Percentiles rank a stretch among this genome's conserved stretches.
Conservation (phyloP, 1,140 invertebrate genomes). For the Lethocerus indicus region DNA sequence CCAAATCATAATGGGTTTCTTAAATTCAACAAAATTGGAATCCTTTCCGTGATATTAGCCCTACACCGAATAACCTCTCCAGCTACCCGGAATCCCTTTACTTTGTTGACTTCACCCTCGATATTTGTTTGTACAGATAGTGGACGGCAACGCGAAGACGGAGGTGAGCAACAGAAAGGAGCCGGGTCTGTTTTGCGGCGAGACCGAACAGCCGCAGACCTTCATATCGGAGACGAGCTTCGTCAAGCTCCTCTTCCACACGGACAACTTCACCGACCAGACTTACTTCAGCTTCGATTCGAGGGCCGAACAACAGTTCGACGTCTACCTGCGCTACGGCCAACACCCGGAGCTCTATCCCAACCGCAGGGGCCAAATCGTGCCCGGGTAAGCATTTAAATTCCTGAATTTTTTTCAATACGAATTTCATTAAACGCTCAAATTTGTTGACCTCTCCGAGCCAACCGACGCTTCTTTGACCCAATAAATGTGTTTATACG, state of each 20-base stretch:
- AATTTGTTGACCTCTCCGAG: too few species aligned
- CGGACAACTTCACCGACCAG: slow-evolving; percentile 83
- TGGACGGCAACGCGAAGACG: slow-evolving; percentile 69
- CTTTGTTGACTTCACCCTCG: neutral
- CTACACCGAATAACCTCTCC: too few species aligned
- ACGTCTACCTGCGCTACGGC: slow-evolving; percentile 73
- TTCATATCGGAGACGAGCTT: slow-evolving; percentile 88
- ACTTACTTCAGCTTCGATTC: slow-evolving; percentile 63
- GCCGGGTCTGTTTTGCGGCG: slow-evolving; percentile 77
- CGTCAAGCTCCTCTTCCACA: slow-evolving; percentile 76
- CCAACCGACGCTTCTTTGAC: too few species aligned
- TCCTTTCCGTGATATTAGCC: too few species aligned
- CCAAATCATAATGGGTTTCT: too few species aligned
- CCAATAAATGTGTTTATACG: too few species aligned
- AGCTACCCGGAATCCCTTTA: neutral
- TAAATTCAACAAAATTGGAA: too few species aligned
- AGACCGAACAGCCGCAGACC: slow-evolving; percentile 80
- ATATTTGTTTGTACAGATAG: slow-evolving; percentile 37
- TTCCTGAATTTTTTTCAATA: too few species aligned
- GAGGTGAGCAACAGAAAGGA: slow-evolving; percentile 70
- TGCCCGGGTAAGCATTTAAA: slow-evolving; percentile 54
- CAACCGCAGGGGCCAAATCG: slow-evolving; percentile 67
- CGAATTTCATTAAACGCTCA: too few species aligned
- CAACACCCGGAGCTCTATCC: slow-evolving; percentile 85
- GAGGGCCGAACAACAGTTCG: slow-evolving; percentile 71